phyloP scores from a whole-genome alignment of 2,113 vertebrate genomes.

The Notothenia rossii region DNA sequence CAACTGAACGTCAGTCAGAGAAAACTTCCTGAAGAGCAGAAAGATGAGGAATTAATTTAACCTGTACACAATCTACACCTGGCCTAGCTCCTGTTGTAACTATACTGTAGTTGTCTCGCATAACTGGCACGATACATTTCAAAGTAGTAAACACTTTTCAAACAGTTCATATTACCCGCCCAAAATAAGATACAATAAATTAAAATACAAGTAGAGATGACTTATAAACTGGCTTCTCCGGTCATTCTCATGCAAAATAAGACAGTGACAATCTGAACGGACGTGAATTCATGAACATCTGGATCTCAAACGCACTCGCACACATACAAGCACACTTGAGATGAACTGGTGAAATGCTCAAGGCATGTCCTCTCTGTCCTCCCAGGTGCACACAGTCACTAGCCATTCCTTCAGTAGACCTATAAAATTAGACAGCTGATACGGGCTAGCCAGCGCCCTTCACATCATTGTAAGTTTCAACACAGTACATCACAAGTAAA shows the following conservation, averaged over 20 bases:
- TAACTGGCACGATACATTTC: conserved; percentile 73
- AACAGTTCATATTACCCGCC: conserved; percentile 40
- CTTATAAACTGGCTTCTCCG: conserved; percentile 24
- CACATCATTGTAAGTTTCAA: conserved; percentile 55
- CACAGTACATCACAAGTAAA: conserved; percentile 70
- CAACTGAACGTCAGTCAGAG: conserved; percentile 86
- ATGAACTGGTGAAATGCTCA: conserved; percentile 40
- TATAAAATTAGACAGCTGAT: conserved; percentile 61
- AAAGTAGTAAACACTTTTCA: conserved; percentile 69
- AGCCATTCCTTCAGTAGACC: conserved; percentile 57
- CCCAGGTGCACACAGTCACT: conserved; percentile 28
- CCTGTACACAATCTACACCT: conserved; percentile 69
- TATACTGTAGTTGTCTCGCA: conserved; percentile 52
- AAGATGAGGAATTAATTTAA: conserved; percentile 70
- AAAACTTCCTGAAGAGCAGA: conserved; percentile 79
- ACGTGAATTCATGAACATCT: conserved; percentile 12
- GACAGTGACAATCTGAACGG: conserved; percentile 23
- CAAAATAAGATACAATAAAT: conserved; percentile 68
- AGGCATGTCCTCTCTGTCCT: conserved; percentile 34
- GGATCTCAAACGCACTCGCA: conserved; percentile 17
- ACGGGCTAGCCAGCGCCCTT: conserved; percentile 79
- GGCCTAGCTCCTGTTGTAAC: conserved; percentile 36
- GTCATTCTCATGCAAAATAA: conserved; percentile 51
- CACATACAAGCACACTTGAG: conserved; percentile 27
- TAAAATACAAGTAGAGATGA: conserved; percentile 50